Conservation (phyloP, 2,113 vertebrate species). For the Oryzias melastigma region DNA sequence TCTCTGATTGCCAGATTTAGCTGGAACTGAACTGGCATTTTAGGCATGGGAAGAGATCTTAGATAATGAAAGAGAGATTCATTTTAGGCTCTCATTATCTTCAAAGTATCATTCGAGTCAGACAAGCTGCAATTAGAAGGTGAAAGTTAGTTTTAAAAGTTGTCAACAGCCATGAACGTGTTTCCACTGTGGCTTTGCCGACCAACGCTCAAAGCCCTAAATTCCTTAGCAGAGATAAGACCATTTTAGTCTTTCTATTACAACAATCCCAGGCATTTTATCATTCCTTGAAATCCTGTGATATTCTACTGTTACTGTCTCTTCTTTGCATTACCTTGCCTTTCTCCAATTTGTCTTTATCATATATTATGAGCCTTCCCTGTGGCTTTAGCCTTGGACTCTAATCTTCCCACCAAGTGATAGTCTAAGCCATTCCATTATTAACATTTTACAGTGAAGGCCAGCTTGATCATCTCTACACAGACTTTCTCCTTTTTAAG, state of each 20-base stretch:
- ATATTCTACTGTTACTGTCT: slow-evolving; percentile 62
- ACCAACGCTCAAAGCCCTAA: slow-evolving; percentile 45
- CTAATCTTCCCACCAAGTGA: slow-evolving; percentile 71
- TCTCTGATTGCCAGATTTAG: slow-evolving; percentile 53
- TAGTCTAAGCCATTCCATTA: slow-evolving; percentile 76
- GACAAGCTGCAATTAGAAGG: slow-evolving; percentile 45
- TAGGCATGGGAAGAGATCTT: slow-evolving; percentile 48
- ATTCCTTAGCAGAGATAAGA: slow-evolving; percentile 56
- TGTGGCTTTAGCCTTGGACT: slow-evolving; percentile 67
- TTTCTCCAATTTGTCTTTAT: slow-evolving; percentile 52
- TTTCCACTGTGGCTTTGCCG: slow-evolving; percentile 18
- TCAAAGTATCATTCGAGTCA: slow-evolving; percentile 48
- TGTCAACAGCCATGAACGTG: slow-evolving; percentile 34
- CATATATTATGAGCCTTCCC: slow-evolving; percentile 62
- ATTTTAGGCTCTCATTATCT: slow-evolving; percentile 43
- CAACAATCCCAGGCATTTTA: slow-evolving; percentile 60
- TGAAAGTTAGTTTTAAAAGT: slow-evolving; percentile 39
- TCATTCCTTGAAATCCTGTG: slow-evolving; percentile 58
- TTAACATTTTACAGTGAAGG: slow-evolving; percentile 74
- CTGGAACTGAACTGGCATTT: slow-evolving; percentile 50
- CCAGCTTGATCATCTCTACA: slow-evolving; percentile 49
- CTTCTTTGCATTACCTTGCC: slow-evolving; percentile 55
- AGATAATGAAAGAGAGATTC: slow-evolving; percentile 56
- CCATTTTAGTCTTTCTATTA: slow-evolving; percentile 54
- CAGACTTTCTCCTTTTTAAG: slow-evolving; percentile 21